Base-by-base conservation (phyloP, 2,888 invertebrate genomes). In the Cataglyphis livida region DNA sequence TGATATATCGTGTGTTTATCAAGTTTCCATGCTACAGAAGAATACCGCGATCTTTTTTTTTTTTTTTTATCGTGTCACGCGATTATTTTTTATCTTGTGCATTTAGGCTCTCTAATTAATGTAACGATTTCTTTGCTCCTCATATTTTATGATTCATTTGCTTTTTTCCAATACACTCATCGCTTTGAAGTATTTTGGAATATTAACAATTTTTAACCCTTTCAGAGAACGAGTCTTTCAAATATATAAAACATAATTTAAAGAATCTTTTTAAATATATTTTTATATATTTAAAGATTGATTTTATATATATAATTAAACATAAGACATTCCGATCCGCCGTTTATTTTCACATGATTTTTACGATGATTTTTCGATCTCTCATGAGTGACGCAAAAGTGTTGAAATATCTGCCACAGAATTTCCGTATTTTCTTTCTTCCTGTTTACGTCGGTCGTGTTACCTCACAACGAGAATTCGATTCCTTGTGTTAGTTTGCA, bases 381-480 rank as follows among this genome's bases (percentile, higher is more conserved):
- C 21, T 44, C 18, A 15, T 28, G 57, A 57, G n/a, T 18, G 51
- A n/a, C 54, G 51, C 54, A 59, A 32, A 32, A 78, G 44, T 44
- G 35, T 59, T 59, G 12, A 59, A 59, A 59, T 35, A 59, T 59
- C 35, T 35, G 18, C 12, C 41, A 54, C 41, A 21, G 21, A n/a
- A 18, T 21, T 35, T 44, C 78, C 35, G 66, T 10, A 32, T 44
- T 71, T 44, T 59, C 32, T 54, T 59, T 44, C 78, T 79, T 79
- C 71, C 78, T 71, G 78, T 79, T 78, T 78, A 78, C 57, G 54
- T 6, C 78, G 57, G 9, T n/a, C 75, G 7, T 6, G 35, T 76
- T 41, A 21, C 10, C 41, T 32, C 44, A 35, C 44, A 28, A 12
- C 44, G 35, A 21, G 57, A 79, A 71, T 48, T 59, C 59, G 71